Conservation (phyloP, 2,888 invertebrate genomes). For the Axea sp. region DNA sequence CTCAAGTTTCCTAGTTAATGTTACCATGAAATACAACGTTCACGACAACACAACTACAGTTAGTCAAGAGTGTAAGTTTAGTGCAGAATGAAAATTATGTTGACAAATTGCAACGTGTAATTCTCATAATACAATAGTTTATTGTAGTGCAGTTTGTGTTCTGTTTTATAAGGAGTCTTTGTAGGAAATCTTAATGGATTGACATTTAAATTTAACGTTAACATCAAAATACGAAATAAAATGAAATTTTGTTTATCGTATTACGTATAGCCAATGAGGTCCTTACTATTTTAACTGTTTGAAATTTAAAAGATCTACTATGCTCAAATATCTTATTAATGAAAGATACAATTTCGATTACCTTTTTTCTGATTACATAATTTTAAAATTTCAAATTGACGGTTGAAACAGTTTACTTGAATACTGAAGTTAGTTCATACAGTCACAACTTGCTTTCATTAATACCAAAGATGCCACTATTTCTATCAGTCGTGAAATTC, state of each 20-base stretch:
- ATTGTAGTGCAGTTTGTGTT: constrained; percentile 21
- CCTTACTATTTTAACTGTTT: no score
- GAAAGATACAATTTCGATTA: no score
- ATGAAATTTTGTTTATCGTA: constrained; percentile 11
- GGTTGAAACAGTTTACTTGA: no score
- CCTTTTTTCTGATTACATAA: no score
- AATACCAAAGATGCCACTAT: no score
- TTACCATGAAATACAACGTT: constrained; percentile 25
- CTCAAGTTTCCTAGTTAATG: constrained; percentile 34
- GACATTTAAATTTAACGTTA: constrained; percentile 34
- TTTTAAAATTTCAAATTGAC: no score
- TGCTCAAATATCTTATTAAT: no score
- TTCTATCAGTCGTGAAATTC: no score
- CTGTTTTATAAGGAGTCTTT: constrained; percentile 12
- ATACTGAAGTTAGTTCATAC: no score
- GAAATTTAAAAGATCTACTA: no score
- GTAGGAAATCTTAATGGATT: constrained; percentile 18
- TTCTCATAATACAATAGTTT: constrained; percentile 34
- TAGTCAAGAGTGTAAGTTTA: constrained; percentile 37
- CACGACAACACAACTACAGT: constrained; percentile 34
- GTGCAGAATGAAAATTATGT: constrained; percentile 39
- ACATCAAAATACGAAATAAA: neutral
- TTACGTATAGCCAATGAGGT: no score
- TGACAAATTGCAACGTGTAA: constrained; percentile 36
- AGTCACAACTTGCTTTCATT: no score